Base-by-base conservation (phyloP, 2,113 vertebrate species). In the Solea solea region DNA sequence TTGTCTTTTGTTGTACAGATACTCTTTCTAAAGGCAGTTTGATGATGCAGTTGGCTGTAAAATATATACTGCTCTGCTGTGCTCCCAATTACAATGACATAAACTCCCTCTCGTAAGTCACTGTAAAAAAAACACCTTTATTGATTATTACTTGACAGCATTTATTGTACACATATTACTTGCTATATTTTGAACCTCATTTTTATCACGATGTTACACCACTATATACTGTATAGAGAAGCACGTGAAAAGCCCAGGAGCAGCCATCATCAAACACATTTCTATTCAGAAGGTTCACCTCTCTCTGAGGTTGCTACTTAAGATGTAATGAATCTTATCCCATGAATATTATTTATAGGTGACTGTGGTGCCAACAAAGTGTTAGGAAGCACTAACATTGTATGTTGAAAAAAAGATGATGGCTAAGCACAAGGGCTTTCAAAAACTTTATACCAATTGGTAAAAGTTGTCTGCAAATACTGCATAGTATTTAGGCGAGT, bases 341-440 rank as follows among this genome's bases (percentile, higher is more conserved):
- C 15, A 68, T 58, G 27, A 78, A 74, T 78, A 58, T 69, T 77
- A n/a, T 74, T 72, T 60, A 57, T 57, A 74, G 64, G 3, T 46
- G 25, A 21, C 57, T 0, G 1, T 12, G 25, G 44, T 6, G 10
- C 34, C 46, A 16, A 69, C 28, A 41, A 68, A 76, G 57, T 61
- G 61, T 14, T 61, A 28, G 7, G 28, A 65, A 74, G 41, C 25
- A 13, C 45, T 82, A 71, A 62, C 9, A 39, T 82, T 70, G 72
- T 48, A 54, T 41, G 25, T 42, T 8, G 34, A 69, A 59, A 63
- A 61, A 72, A 9, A 1, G 21, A 34, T 34, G 46, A 28, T 59
- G 14, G 42, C 46, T 21, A 41, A 72, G 27, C 15, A 69, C 40
- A 52, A 46, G 48, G 52, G 34, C 50, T 68, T 68, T 34, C 9